Evolutionary conservation across 2,797 vertebrate species (phyloP), one percentile per base, ranked within the genome.

Genomic region (Sebastes elongatus): DNA sequence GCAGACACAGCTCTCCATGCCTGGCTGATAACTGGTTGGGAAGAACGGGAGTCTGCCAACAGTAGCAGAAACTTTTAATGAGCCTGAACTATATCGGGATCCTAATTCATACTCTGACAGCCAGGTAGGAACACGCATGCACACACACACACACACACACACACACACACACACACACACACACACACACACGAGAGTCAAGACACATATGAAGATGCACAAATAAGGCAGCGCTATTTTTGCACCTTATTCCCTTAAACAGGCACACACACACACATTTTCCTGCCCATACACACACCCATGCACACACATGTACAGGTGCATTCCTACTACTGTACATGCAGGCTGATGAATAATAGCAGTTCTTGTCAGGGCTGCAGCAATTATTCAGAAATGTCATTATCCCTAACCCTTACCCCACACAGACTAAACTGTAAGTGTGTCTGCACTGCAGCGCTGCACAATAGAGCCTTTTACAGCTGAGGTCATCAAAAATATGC

Each of bases 31-130:
- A 71, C 68, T 74, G 59, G 46, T 59, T 70, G 23, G 66, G 23
- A 62, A 76, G 60, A 72, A 70, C 46, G 62, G 53, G 30, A 77
- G 80, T 76, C 64, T 78, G 67, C 59, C 18, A 81, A 72, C 65
- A 60, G 67, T 25, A 80, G 76, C 33, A 60, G 73, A 78, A 84
- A 84, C 73, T 87, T 87, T 82, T 89, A 89, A 89, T 89, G 76
- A 86, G 83, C 59, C 72, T 81, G 53, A 80, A 82, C 81, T 87
- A 89, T 81, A 81, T 85, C 7, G 2, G 38, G 66, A 65, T 69
- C 10, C 52, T 72, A 55, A 71, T 77, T 80, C 66, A 70, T 68
- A 84, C 74, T 60, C 25, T 56, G 46, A 33, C 46, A 64, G 30
- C 32, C 59, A 81, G 83, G 80, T 80, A 80, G 42, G 10, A 56